Conservation (phyloP, 2,113 vertebrate genomes). For the Chinchilla lanigera region DNA sequence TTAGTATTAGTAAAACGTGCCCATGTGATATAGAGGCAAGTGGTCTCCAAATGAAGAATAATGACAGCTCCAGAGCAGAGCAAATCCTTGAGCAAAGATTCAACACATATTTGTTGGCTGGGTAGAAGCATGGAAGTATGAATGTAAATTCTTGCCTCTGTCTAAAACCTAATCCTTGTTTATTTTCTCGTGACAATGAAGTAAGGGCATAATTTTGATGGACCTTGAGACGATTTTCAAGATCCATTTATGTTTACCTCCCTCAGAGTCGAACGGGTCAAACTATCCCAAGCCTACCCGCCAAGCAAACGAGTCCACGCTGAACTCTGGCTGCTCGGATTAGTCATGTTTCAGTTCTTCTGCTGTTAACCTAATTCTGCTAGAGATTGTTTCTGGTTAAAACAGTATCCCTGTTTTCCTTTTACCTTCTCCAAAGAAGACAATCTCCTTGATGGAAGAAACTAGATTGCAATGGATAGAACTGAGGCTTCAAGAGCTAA, state of each 20-base stretch:
- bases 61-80: not conserved
- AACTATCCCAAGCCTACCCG: not conserved
- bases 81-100: not conserved
- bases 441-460: not conserved
- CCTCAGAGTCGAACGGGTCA: not conserved
- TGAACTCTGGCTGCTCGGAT: not conserved
- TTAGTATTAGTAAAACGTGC: not conserved
- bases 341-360: not conserved
- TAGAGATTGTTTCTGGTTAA: not conserved
- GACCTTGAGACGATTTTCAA: not conserved
- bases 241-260: not conserved
- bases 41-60: not conserved
- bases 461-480: not conserved
- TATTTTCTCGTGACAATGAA: not conserved
- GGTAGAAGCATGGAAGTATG: not conserved
- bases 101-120: not conserved
- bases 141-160: not conserved
- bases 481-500: not conserved
- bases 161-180: not conserved
- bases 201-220: not conserved
- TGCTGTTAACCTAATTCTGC: not conserved
- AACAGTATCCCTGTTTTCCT: not conserved
- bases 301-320: not conserved
- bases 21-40: not conserved
- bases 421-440: not conserved